phyloP scores from a whole-genome alignment of 1,140 invertebrate species.

The Cryptotermes secundus region DNA sequence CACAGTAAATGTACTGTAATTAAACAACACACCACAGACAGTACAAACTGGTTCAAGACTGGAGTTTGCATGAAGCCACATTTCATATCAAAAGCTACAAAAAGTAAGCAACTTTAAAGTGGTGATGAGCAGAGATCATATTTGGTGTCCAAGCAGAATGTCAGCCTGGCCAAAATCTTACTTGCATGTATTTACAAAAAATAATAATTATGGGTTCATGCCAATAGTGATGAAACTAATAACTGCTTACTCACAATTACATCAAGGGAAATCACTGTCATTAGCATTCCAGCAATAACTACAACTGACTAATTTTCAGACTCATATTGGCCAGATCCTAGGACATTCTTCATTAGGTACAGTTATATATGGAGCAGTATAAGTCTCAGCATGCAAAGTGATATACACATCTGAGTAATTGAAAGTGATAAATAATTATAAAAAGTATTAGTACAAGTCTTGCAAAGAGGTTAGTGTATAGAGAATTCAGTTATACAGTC shows the following conservation, averaged over 20 bases:
- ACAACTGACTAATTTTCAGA: background rate
- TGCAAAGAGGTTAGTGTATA: too few relatives aligned
- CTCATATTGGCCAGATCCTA: slow-evolving; percentile 13
- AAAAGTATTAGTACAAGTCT: too few relatives aligned
- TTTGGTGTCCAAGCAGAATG: slow-evolving; percentile 9
- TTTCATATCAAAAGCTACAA: background rate
- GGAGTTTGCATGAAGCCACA: background rate
- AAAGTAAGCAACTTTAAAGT: background rate
- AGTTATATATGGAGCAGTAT: background rate
- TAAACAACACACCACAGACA: background rate
- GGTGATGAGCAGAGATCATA: background rate
- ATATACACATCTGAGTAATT: too few relatives aligned
- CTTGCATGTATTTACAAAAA: background rate
- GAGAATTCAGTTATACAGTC: too few relatives aligned
- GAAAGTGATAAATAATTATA: too few relatives aligned
- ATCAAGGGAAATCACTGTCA: background rate
- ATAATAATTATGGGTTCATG: background rate
- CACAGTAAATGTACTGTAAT: background rate
- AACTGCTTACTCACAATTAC: slow-evolving; percentile 3
- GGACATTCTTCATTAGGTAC: background rate
- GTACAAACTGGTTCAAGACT: background rate
- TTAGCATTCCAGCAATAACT: background rate
- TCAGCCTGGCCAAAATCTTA: background rate
- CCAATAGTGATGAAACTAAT: background rate
- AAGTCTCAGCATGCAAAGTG: background rate